phyloP scores from a whole-genome alignment of 1,140 invertebrate genomes.

The Drosophila melanica region DNA sequence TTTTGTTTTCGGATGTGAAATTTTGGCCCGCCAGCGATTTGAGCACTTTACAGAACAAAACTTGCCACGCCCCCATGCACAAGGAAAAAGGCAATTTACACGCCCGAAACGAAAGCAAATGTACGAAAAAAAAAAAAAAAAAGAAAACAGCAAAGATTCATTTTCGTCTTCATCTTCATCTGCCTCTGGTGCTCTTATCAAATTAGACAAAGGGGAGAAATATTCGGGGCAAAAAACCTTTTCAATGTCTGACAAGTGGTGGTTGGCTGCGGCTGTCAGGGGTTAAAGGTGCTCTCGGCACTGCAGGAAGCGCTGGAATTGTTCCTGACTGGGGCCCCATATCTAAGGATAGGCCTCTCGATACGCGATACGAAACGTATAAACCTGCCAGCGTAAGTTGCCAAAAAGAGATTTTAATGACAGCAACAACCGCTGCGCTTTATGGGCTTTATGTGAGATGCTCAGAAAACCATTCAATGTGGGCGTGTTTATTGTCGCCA shows the following conservation, averaged over 20 bases:
- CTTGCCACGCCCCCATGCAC: conserved; percentile 34
- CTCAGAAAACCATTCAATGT: conserved; percentile 66
- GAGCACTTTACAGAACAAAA: conserved; percentile 48
- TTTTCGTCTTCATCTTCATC: conserved; percentile 32
- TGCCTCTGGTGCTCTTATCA: conserved; percentile 51
- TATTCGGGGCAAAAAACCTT: conserved; percentile 38
- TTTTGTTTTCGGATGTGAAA: conserved; percentile 4
- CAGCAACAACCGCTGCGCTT: conserved; percentile 68
- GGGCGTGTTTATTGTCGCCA: conserved; percentile 77
- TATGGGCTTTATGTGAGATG: conserved; percentile 56
- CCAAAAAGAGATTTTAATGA: conserved; percentile 77
- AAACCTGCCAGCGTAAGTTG: conserved; percentile 38
- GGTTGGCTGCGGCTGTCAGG: conserved; percentile 23
- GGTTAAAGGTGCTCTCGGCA: conserved; percentile 70
- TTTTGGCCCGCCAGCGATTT: conserved; percentile 39
- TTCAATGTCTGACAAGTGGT: conserved; percentile 24
- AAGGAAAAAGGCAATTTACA: conserved; percentile 57
- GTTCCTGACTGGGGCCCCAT: conserved; percentile 29
- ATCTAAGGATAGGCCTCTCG: conserved; percentile 47
- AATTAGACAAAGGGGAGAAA: conserved; percentile 75
- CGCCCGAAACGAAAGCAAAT: conserved; percentile 13
- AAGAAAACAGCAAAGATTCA: conserved; percentile 40
- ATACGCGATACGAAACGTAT: conserved; percentile 56
- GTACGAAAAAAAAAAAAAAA: background rate
- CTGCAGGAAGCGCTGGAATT: conserved; percentile 61